phyloP scores from a whole-genome alignment of 2,113 vertebrate species.

The Rutilus rutilus region DNA sequence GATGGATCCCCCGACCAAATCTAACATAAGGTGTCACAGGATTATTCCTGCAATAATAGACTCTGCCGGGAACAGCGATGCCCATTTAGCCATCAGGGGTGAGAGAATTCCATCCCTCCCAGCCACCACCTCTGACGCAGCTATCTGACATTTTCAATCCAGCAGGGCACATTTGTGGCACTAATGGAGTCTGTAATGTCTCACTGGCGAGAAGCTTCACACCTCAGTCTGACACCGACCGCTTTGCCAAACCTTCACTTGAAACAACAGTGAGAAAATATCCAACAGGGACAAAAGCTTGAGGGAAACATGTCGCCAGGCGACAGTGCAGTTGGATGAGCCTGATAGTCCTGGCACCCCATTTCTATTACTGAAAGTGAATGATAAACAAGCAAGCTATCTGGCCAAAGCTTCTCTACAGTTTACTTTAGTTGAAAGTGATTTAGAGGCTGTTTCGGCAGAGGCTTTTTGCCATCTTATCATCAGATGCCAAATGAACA shows the following conservation, averaged over 20 bases:
- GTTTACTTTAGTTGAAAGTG: slow-evolving; percentile 9
- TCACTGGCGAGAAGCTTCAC: slow-evolving; percentile 52
- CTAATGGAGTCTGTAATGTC: slow-evolving; percentile 53
- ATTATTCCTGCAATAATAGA: slow-evolving; percentile 23
- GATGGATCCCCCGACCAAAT: neutral
- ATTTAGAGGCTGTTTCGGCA: neutral
- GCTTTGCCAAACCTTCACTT: slow-evolving; percentile 51
- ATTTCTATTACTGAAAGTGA: slow-evolving; percentile 22
- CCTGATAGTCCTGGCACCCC: slow-evolving; percentile 21
- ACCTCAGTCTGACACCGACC: slow-evolving; percentile 54
- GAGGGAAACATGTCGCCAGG: slow-evolving; percentile 54
- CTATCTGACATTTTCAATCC: slow-evolving; percentile 49
- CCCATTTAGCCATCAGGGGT: slow-evolving; percentile 33
- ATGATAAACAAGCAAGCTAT: slow-evolving; percentile 16
- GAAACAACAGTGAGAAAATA: slow-evolving; percentile 56
- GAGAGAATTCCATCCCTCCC: slow-evolving; percentile 40
- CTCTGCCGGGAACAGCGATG: slow-evolving; percentile 36
- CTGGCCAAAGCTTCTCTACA: neutral
- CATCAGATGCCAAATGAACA: slow-evolving; percentile 1
- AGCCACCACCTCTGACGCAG: slow-evolving; percentile 38
- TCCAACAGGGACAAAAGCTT: slow-evolving; percentile 58
- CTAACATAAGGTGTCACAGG: slow-evolving; percentile 7
- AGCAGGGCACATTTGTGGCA: slow-evolving; percentile 31
- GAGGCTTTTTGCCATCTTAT: slow-evolving; percentile 1
- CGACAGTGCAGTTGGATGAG: slow-evolving; percentile 39